Evolutionary conservation across 2,888 invertebrate species (phyloP), one percentile per base, ranked within the genome.

Genomic region (Tenthredo amoena): DNA sequence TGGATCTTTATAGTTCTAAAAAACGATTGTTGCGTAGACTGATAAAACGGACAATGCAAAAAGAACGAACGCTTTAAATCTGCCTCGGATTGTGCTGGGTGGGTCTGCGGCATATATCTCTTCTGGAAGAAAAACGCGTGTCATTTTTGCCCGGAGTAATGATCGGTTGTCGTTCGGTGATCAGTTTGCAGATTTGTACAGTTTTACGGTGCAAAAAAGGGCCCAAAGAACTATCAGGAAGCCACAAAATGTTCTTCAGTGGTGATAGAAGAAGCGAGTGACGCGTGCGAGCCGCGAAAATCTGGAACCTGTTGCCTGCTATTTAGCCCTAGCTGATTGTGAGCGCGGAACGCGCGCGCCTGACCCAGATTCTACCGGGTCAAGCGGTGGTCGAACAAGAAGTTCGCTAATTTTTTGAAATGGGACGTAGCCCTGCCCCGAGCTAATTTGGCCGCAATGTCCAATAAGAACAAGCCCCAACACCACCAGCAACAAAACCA

Each of bases 401-500:
- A 88, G 86, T 87, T 89, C 88, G 89, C 87, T 87, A 89, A 89
- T 90, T 87, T 91, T 90, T 88, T 91, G 92, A 92, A 92, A 93
- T 93, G 92, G 92, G 90, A 92, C 92, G 90, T 90, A 89, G 88
- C 88, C 87, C 89, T 90, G 90, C 91, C 92, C 90, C 90, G 89
- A 91, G 91, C 90, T 92, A 91, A 93, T 91, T 91, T 90, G 91
- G 91, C 92, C 93, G 93, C 91, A 89, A 93, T 93, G 93, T 93
- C 93, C 91, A 93, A 92, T 91, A 93, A 93, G 93, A 92, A 89
- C 88, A 93, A 93, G 90, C 89, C 90, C 87, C 92, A 92, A 89
- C 85, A 87, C 74, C 87, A 87, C 84, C 86, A 86, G 79, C 88
- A 88, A 87, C 87, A 85, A 26, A 76, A 84, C 12, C 85, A 86